Conservation (phyloP, 2,888 invertebrate genomes). For the Troides aeacus region DNA sequence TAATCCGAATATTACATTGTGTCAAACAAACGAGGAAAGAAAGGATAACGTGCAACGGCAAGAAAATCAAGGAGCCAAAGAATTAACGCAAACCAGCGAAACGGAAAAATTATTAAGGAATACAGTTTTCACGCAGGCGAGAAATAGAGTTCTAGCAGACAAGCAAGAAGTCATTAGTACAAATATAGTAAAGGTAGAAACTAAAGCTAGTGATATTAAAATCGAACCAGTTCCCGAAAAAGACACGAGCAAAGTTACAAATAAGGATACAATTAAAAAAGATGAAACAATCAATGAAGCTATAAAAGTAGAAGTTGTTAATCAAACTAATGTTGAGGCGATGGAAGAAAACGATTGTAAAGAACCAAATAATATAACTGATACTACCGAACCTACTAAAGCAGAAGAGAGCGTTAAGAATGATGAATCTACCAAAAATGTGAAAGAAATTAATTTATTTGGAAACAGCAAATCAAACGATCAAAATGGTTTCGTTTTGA, state of each 20-base stretch:
- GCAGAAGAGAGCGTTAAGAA: background rate
- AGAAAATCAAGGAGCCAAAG: slow-evolving; percentile 19
- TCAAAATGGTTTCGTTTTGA: slow-evolving; percentile 51
- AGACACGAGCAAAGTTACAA: slow-evolving; percentile 29
- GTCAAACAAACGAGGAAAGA: slow-evolving; percentile 14
- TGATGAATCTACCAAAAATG: slow-evolving; percentile 23
- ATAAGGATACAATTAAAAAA: background rate
- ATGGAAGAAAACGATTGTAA: slow-evolving; percentile 38
- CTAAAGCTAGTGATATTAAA: slow-evolving; percentile 22
- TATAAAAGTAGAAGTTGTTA: slow-evolving; percentile 29
- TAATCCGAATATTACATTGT: slow-evolving; percentile 33
- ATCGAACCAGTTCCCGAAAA: slow-evolving; percentile 28
- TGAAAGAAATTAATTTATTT: slow-evolving; percentile 33
- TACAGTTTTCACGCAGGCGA: slow-evolving; percentile 68
- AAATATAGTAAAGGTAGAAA: slow-evolving; percentile 27
- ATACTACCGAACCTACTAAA: background rate
- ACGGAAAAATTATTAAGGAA: slow-evolving; percentile 64
- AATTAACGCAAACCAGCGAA: slow-evolving; percentile 38
- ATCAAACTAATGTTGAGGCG: slow-evolving; percentile 31
- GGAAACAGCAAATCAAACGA: slow-evolving; percentile 32
- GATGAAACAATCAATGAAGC: background rate
- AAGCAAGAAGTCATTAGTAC: slow-evolving; percentile 40
- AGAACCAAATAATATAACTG: slow-evolving; percentile 36
- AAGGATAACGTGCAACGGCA: slow-evolving; percentile 27
- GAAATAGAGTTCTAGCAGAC: slow-evolving; percentile 58